Evolutionary conservation across 2,797 vertebrate species (phyloP), one percentile per base, ranked within the genome.

Genomic region (Myotis vivesi): DNA sequence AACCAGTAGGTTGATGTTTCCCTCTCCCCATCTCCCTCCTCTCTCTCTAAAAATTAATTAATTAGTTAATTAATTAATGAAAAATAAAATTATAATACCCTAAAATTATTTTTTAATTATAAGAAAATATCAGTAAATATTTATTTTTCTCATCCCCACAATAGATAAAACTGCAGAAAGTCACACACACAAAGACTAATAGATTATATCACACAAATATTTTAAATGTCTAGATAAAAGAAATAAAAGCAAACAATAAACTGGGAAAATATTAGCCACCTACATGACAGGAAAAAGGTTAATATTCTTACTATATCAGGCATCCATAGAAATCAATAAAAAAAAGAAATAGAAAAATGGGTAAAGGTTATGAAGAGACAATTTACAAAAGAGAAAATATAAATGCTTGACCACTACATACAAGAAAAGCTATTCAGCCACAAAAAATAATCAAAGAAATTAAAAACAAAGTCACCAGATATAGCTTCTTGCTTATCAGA

Each of bases 221-320:
- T 80, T 92, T 87, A 49, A 89, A 73, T 10, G 57, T 51, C 30
- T 87, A 89, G 51, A 62, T 95, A 41, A 86, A 49, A 81, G 49
- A 91, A 55, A 33, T n/a, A 76, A 85, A 93, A 94, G 53, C 49
- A 86, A 91, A 91, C 46, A 87, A 91, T 59, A 87, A 79, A 79
- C 51, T 66, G 51, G 86, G 75, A 95, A 96, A 90, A 46, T 59
- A 79, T 72, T 79, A 90, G 64, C 51, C 73, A 94, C 28, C 55
- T 87, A 84, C 57, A 25, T 90, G 82, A 88, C 85, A 96, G 84
- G 84, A 15, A 87, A 95, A 91, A 92, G 94, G 92, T 89, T 93
- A 93, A 94, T 83, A 96, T 82, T 94, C 81, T 92, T 86, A 90
- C 85, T 93, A 59, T 68, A 51, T 49, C 87, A 92, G 73, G 44